Percentiles rank a stretch among this genome's conserved stretches.
Evolutionary conservation across 2,797 vertebrate species (phyloP).

Genomic region (Pteropus rufus): DNA sequence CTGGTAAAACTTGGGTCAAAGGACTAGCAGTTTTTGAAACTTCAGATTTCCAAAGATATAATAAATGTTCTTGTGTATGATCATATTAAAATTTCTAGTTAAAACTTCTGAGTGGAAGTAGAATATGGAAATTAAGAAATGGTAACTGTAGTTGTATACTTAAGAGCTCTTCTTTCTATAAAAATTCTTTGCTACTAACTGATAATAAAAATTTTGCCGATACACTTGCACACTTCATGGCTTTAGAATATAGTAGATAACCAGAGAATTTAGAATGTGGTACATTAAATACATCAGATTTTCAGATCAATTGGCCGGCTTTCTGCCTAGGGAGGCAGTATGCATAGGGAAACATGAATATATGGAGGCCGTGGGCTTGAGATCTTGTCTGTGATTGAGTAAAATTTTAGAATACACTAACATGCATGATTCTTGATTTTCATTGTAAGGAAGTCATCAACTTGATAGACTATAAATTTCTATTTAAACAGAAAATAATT

Average conservation of each 20-base stretch:
- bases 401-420: background rate
- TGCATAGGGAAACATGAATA: background rate
- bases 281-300: background rate
- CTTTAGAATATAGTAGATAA: background rate
- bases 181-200: background rate
- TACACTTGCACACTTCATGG: background rate
- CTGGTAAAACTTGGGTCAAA: background rate
- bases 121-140: background rate
- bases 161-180: background rate
- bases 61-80: background rate
- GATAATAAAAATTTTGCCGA: background rate
- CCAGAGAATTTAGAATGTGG: background rate
- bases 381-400: background rate
- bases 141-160: background rate
- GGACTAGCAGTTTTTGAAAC: background rate
- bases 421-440: background rate
- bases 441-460: background rate
- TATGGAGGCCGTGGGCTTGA: background rate
- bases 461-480: background rate
- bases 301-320: background rate
- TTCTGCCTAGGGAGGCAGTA: background rate
- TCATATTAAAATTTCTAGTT: background rate
- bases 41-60: background rate
- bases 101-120: background rate
- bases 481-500: slow-evolving; percentile 7